Evolutionary conservation across 2,888 invertebrate genomes (phyloP).

Genomic region (Drosophila antonietae): DNA sequence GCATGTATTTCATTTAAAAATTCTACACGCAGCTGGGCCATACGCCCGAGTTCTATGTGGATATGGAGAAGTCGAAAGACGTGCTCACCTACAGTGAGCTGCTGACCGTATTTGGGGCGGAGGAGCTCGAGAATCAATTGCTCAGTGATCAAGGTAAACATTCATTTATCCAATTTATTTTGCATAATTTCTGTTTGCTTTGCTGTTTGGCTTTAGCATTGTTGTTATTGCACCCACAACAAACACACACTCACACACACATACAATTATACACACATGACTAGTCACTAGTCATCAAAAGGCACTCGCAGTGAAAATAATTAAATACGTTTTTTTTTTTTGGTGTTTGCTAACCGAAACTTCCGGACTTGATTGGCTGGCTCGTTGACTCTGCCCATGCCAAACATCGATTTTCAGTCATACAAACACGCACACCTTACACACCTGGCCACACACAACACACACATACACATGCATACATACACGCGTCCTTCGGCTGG

Average conservation of each 20-base stretch:
- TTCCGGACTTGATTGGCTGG: constrained; percentile 55
- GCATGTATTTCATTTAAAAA: constrained; percentile 43
- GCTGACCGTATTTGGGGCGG: constrained; percentile 89
- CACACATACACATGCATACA: constrained; percentile 15
- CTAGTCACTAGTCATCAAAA: constrained; percentile 9
- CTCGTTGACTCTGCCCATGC: constrained; percentile 39
- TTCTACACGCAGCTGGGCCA: constrained; percentile 88
- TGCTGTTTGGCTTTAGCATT: constrained; percentile 47
- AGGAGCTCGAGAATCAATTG: constrained; percentile 88
- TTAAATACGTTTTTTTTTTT: constrained; percentile 64
- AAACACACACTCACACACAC: constrained; percentile 1
- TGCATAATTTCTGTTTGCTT: constrained; percentile 39
- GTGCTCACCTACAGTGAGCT: constrained; percentile 89
- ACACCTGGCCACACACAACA: constrained; percentile 9
- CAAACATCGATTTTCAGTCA: constrained; percentile 77
- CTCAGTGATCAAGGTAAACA: constrained; percentile 91
- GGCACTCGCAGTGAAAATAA: constrained; percentile 58
- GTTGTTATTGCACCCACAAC: constrained; percentile 23
- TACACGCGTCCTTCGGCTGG: constrained; percentile 41
- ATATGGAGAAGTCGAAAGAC: constrained; percentile 86
- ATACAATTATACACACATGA: background rate
- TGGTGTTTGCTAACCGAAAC: constrained; percentile 65
- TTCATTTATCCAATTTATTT: constrained; percentile 13
- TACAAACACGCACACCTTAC: constrained; percentile 34
- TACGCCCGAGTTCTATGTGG: constrained; percentile 91